Conservation (phyloP, 2,797 vertebrate species). For the Peromyscus eremicus region DNA sequence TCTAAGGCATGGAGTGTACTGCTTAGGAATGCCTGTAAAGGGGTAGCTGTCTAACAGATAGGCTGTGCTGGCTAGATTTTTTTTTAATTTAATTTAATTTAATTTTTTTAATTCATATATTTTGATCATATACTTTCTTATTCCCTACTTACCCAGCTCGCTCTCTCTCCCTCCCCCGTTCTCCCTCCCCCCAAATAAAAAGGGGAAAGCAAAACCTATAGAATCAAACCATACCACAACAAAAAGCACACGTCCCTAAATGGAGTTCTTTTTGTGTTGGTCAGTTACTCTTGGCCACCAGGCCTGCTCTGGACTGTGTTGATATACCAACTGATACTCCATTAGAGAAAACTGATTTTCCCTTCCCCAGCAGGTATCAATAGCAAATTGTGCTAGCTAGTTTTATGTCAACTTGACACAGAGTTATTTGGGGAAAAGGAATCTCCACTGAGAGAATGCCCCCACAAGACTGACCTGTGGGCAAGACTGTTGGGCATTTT, state of each 20-base stretch:
- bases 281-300: background rate
- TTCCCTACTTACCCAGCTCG: background rate
- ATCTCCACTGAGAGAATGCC: background rate
- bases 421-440: background rate
- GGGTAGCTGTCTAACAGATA: background rate
- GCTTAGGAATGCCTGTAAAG: background rate
- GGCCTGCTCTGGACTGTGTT: background rate
- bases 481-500: background rate
- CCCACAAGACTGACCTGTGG: too few species aligned
- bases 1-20: background rate
- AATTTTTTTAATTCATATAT: background rate
- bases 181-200: background rate
- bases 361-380: too few species aligned
- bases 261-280: too few species aligned
- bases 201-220: background rate
- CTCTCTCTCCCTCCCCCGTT: background rate
- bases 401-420: background rate
- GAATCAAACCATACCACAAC: background rate
- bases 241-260: background rate
- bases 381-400: background rate
- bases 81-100: too few species aligned
- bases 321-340: background rate
- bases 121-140: too few species aligned
- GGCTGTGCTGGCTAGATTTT: background rate
- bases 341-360: background rate